Conservation (phyloP, 2,888 invertebrate genomes). For the Drosophila nr. perissopoda region DNA sequence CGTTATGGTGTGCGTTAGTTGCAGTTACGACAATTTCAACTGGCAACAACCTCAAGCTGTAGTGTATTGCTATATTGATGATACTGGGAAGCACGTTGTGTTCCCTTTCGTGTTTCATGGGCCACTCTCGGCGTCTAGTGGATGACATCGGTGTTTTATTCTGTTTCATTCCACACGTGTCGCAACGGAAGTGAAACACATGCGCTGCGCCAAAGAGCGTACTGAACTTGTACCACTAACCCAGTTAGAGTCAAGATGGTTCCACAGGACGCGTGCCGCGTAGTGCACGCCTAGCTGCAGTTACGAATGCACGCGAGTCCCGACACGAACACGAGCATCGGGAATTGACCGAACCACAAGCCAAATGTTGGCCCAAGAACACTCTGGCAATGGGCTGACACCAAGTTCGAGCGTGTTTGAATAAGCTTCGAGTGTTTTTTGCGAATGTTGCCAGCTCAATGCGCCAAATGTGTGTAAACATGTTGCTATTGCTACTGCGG, state of each 20-base stretch:
- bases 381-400: conserved; percentile 20
- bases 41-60: not conserved
- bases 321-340: conserved; percentile 17
- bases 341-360: conserved; percentile 15
- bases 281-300: conserved; percentile 50
- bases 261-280: conserved; percentile 46
- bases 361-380: conserved; percentile 16
- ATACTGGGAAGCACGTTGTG: conserved; percentile 38
- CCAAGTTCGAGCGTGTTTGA: conserved; percentile 45
- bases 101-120: conserved; percentile 36
- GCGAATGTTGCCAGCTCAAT: conserved; percentile 33
- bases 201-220: conserved; percentile 63
- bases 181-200: conserved; percentile 43
- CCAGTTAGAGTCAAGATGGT: conserved; percentile 68
- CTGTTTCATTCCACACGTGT: conserved; percentile 46
- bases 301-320: conserved; percentile 50
- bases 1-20: not conserved
- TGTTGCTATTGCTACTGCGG: conserved; percentile 2
- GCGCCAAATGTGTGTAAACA: conserved; percentile 4
- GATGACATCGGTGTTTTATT: conserved; percentile 33
- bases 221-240: conserved; percentile 84
- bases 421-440: conserved; percentile 12
- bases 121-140: conserved; percentile 36
- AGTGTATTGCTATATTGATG: not conserved
- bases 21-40: conserved; percentile 1